Evolutionary conservation across 2,888 invertebrate genomes (phyloP).

Genomic region (Idaea aversata): DNA sequence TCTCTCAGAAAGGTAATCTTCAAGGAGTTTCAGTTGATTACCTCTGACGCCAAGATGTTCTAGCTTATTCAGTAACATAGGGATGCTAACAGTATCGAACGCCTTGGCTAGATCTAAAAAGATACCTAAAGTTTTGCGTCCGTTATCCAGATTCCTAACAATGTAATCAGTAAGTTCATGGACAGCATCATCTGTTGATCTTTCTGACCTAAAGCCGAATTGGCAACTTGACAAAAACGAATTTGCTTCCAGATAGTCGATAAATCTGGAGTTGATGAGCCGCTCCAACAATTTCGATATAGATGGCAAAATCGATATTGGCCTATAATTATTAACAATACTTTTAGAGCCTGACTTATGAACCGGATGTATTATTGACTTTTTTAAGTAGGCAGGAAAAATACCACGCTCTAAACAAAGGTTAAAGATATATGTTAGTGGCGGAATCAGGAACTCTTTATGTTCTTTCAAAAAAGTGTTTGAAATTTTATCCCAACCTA

Average conservation of each 20-base stretch:
- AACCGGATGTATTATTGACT: constrained; percentile 11
- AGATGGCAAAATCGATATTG: too few species aligned
- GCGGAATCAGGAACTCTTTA: background rate
- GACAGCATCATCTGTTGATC: constrained; percentile 18
- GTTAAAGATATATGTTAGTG: constrained; percentile 9
- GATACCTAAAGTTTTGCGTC: constrained; percentile 15
- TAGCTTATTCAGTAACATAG: constrained; percentile 12
- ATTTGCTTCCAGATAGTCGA: constrained; percentile 16
- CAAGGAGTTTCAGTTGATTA: constrained; percentile 4
- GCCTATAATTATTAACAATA: constrained; percentile 15
- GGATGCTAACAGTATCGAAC: constrained; percentile 21
- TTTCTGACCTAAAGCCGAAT: constrained; percentile 15
- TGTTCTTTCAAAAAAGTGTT: background rate
- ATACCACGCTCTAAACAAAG: constrained; percentile 10
- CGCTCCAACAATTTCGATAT: constrained; percentile 21
- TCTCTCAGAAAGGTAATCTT: background rate
- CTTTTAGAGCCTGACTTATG: constrained; percentile 11
- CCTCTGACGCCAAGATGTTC: constrained; percentile 16
- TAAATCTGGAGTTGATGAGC: constrained; percentile 12
- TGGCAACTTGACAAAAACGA: constrained; percentile 13
- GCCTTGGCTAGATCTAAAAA: constrained; percentile 21
- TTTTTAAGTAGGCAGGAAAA: constrained; percentile 9
- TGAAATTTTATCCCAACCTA: background rate
- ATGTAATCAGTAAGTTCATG: constrained; percentile 9
- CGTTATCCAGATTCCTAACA: constrained; percentile 12